Conservation (phyloP, 1,140 invertebrate genomes). For the Pseudomyrmex concolor region DNA sequence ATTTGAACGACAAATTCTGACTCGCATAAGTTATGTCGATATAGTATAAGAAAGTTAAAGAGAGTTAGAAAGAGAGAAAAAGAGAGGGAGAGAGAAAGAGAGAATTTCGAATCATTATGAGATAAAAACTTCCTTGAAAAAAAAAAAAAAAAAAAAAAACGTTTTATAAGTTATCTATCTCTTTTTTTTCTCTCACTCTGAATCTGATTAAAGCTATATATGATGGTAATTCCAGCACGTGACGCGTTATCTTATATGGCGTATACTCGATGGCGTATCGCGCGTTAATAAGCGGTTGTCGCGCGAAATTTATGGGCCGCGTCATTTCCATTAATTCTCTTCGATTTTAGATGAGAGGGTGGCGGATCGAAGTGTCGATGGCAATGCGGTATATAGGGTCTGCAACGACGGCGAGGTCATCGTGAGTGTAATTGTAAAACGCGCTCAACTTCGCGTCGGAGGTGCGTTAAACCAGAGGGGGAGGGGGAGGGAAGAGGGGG, state of each 20-base stretch:
- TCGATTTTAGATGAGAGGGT: constrained; percentile 61
- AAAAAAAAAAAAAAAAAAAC: too few relatives aligned
- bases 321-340: constrained; percentile 69
- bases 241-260: constrained; percentile 28
- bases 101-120: neutral
- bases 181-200: too few relatives aligned
- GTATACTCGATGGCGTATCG: constrained; percentile 24
- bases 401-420: constrained; percentile 31
- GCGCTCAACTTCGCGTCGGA: constrained; percentile 22
- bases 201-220: constrained; percentile 12
- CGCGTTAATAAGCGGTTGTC: constrained; percentile 57
- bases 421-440: constrained; percentile 65
- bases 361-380: constrained; percentile 53
- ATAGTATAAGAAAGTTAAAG: too few relatives aligned
- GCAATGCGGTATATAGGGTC: neutral
- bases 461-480: neutral
- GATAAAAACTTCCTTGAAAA: too few relatives aligned
- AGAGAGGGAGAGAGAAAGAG: too few relatives aligned
- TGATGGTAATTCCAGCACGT: constrained; percentile 17
- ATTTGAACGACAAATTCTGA: constrained; percentile 7
- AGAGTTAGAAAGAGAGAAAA: neutral
- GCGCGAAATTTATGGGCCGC: constrained; percentile 55
- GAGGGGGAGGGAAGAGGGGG: neutral
- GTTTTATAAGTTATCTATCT: too few relatives aligned
- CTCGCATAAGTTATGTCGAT: neutral